These are phyloP conservation scores for Heloderma charlesbogerti DNA, from an alignment of 2,113 vertebrate species.

Conservation along the genomic window DNA sequence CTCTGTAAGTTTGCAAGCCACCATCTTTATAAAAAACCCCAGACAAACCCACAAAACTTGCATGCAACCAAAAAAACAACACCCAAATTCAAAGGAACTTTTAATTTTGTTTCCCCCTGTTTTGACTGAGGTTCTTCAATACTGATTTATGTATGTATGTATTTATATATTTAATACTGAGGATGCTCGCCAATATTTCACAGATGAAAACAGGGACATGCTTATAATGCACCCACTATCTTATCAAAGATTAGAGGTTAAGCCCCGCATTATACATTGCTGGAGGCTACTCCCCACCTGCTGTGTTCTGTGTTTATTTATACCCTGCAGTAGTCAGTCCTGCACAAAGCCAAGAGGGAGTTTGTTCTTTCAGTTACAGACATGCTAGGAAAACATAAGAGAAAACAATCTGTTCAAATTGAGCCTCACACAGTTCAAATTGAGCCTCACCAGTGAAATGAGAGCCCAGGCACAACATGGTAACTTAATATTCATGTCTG, in stretches of 20 bases:
- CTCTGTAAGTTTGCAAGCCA: background rate
- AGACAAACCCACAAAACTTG: background rate
- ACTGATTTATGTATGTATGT: background rate
- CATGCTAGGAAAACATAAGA: background rate
- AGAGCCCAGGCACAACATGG: background rate
- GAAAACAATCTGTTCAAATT: background rate
- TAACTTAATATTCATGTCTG: background rate
- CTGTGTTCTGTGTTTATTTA: background rate
- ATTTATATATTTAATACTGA: background rate
- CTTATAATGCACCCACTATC: background rate
- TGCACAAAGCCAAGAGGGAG: background rate
- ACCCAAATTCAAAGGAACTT: background rate
- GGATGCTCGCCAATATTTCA: background rate
- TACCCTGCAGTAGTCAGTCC: no score
- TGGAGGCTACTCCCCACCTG: background rate
- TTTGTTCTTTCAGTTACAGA: background rate
- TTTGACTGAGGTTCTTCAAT: background rate
- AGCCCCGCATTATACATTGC: background rate
- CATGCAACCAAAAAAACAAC: background rate
- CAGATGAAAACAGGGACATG: background rate
- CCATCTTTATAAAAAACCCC: background rate
- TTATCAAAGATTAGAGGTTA: background rate
- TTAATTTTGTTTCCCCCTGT: background rate
- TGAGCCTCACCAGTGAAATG: background rate
- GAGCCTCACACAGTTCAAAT: no score